Conservation (phyloP, 2,888 invertebrate genomes). For the Synergus umbraculus region DNA sequence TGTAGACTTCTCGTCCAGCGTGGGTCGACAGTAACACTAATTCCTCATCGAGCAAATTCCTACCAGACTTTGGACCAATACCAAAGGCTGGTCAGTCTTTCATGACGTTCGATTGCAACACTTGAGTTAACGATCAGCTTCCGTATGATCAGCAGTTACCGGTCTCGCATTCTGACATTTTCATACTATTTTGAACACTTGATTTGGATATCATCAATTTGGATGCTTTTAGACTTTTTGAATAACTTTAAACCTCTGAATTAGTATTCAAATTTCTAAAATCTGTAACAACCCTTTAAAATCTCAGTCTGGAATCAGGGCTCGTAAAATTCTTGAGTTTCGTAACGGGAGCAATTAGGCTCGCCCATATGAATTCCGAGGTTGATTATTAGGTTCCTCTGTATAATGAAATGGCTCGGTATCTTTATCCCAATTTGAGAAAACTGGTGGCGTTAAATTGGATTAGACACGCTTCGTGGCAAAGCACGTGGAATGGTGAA, state of each 20-base stretch:
- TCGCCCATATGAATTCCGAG: not conserved
- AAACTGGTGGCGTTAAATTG: constrained; percentile 38
- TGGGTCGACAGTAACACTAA: constrained; percentile 62
- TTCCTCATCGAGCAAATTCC: constrained; percentile 46
- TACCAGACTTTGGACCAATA: constrained; percentile 16
- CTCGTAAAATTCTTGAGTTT: not conserved
- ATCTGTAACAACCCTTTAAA: not conserved
- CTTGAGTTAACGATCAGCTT: not conserved
- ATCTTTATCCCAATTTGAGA: constrained; percentile 19
- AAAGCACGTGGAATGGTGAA: constrained; percentile 22
- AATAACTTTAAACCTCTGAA: not conserved
- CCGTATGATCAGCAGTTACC: constrained; percentile 37
- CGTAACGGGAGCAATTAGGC: not conserved
- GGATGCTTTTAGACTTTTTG: no score
- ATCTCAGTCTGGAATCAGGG: not conserved
- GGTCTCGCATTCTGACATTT: constrained; percentile 44
- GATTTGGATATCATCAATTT: no score
- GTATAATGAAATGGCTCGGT: not conserved
- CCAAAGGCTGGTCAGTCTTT: not conserved
- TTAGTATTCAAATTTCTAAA: not conserved
- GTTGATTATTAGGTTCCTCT: not conserved
- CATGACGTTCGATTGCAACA: not conserved
- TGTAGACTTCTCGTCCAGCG: constrained; percentile 45
- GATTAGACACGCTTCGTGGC: constrained; percentile 21
- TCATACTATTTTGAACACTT: not conserved